A percentile compares a stretch with the other conserved stretches of the same genome.
Evolutionary conservation across 2,113 vertebrate species (phyloP).

Genomic region (Oryzias curvinotus): DNA sequence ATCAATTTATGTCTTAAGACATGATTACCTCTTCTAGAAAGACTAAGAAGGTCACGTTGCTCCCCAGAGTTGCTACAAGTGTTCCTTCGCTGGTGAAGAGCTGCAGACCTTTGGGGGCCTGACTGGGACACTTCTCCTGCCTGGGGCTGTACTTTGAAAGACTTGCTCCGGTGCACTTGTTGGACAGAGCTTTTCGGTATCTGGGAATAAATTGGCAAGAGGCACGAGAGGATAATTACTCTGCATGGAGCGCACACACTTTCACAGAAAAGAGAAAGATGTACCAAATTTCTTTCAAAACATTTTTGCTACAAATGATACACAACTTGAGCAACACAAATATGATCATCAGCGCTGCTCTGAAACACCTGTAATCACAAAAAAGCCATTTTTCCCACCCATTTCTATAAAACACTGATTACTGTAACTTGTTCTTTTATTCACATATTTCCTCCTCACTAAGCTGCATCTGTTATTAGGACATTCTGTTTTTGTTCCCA

Average conservation of each 20-base stretch:
- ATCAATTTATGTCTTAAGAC: neutral
- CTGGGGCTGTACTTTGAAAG: constrained; percentile 85
- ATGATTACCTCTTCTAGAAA: constrained; percentile 87
- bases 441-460: no score
- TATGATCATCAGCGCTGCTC: no score
- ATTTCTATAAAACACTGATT: no score
- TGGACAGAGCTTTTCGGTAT: constrained; percentile 88
- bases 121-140: constrained; percentile 85
- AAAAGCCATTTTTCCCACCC: no score
- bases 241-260: neutral
- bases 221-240: neutral
- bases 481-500: no score
- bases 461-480: no score
- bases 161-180: constrained; percentile 89
- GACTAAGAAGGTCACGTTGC: constrained; percentile 89
- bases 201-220: constrained; percentile 60
- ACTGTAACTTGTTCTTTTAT: no score
- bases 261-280: neutral
- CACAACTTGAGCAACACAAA: no score
- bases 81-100: constrained; percentile 86
- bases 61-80: constrained; percentile 81
- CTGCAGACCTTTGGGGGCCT: constrained; percentile 84
- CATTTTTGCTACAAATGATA: no score
- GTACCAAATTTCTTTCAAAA: no score
- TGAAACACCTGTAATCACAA: no score